Base-by-base conservation (phyloP, 2,888 invertebrate species). In the Acrobasis consociella region DNA sequence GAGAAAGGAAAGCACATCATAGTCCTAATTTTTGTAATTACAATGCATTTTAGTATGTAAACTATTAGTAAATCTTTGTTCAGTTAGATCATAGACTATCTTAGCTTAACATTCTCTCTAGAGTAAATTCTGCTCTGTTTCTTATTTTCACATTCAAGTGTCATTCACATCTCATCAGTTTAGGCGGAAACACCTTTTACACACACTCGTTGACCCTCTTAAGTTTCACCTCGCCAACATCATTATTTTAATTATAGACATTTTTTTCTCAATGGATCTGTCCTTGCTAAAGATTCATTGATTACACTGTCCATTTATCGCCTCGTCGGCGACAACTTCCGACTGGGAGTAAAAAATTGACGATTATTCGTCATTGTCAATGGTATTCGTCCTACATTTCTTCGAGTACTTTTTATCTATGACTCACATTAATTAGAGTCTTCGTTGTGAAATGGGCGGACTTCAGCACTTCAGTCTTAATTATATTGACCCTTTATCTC, bases 401-500 rank as follows among this genome's bases (percentile, higher is more conserved):
- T 52, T 65, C 58, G 52, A 62, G 55, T 60, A 22, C 42, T 37
- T 65, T 63, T 65, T 58, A 67, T 66, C 64, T 59, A 13, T 60
- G 60, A 59, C 52, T 63, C 56, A 46, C 38, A 49, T 16, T 46
- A 46, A 46, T 46, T 46, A 46, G n/a, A 56, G 38, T 49, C 49
- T 17, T 59, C 46, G 22, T 55, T 55, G 37, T n/a, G 49, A 60
- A 62, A 60, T 37, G 52, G 37, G 17, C 51, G 31, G 65, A 66
- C 62, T 71, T 62, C 62, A 69, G 66, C 73, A 75, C 74, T 80
- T 76, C 51, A 46, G 53, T 65, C 59, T 66, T 81, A 78, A 77
- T 81, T 75, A 73, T 72, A 72, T 80, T 82, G 84, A 86, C 83
- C 84, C 82, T 81, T 60, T 60, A 60, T 60, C 60, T 51, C 60